Evolutionary conservation across 2,113 vertebrate species (phyloP).

Genomic region (Crotalus tigris): DNA sequence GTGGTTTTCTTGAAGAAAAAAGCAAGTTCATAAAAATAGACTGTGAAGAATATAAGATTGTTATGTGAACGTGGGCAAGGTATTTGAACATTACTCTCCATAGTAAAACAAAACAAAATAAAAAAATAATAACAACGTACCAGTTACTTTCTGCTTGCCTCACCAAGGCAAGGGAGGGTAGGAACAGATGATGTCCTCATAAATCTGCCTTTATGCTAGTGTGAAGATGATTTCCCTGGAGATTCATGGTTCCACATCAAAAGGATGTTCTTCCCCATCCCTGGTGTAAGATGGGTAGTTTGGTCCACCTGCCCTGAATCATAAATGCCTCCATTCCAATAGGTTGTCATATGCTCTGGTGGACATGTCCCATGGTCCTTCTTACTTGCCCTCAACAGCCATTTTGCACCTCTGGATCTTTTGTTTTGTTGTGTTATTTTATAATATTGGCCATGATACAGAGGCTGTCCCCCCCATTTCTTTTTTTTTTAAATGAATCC

Average conservation of each 20-base stretch:
- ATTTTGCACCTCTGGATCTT: background rate
- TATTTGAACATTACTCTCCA: slow-evolving; percentile 56
- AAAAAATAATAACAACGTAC: slow-evolving; percentile 10
- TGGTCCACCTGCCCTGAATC: background rate
- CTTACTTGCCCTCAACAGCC: background rate
- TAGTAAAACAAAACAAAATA: slow-evolving; percentile 38
- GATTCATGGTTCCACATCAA: background rate
- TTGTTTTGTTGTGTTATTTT: background rate
- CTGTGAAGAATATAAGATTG: slow-evolving; percentile 48
- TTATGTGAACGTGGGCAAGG: slow-evolving; percentile 52
- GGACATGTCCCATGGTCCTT: background rate
- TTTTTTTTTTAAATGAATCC: background rate
- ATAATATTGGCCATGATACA: background rate
- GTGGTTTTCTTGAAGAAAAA: slow-evolving; percentile 56
- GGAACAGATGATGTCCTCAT: background rate
- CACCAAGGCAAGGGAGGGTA: background rate
- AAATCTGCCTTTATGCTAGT: background rate
- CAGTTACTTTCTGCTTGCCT: slow-evolving; percentile 27
- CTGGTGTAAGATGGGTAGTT: background rate
- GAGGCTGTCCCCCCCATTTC: background rate
- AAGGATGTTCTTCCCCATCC: background rate
- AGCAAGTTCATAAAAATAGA: slow-evolving; percentile 57
- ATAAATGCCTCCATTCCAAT: background rate
- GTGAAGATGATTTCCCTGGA: background rate
- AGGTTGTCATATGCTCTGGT: background rate